Evolutionary conservation across 2,888 invertebrate genomes (phyloP), one percentile per base, ranked within the genome.

Genomic region (Melanostoma mellinum): DNA sequence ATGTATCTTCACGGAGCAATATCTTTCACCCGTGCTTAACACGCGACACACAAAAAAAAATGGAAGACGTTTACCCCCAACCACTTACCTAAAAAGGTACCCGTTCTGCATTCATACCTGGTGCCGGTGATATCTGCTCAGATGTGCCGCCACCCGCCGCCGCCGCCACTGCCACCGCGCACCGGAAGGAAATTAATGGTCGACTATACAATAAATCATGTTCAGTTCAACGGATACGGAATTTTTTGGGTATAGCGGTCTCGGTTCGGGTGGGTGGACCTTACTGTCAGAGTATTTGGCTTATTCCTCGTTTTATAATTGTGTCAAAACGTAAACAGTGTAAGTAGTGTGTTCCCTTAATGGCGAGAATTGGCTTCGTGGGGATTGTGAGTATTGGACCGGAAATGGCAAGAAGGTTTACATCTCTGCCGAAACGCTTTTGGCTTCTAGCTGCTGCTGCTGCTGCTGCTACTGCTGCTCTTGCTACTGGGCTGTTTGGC

Each of bases 191-290:
- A 82, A 82, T 82, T 82, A 82, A 82, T 82, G 73, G 77, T 68
- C 46, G 73, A 46, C 46, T 40, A 35, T n/a, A 68, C 52, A 46
- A 77, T 82, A 82, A 82, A 82, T 82, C 82, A 82, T 82, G 68
- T 82, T 78, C 82, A 78, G 77, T 82, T 82, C 77, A 82, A 68
- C 73, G 82, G 68, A 78, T 73, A 68, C 76, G 61, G 56, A 61
- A 63, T 68, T 56, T 71, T 75, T 63, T 5, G 36, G 44, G n/a
- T 9, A 38, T 9, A 38, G 50, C 52, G 36, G 50, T 6, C 38
- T 40, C n/a, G 50, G 68, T 42, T 56, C 35, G 1, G 9, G 8
- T 4, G 38, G 42, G 9, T 42, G n/a, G 67, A n/a, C 50, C 42
- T 10, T 56, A 9, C 71, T 72, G 71, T 72, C 71, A 71, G 36